These are phyloP conservation scores for Platysteira castanea DNA, from an alignment of 2,113 vertebrate species.

Conservation along the genomic window DNA sequence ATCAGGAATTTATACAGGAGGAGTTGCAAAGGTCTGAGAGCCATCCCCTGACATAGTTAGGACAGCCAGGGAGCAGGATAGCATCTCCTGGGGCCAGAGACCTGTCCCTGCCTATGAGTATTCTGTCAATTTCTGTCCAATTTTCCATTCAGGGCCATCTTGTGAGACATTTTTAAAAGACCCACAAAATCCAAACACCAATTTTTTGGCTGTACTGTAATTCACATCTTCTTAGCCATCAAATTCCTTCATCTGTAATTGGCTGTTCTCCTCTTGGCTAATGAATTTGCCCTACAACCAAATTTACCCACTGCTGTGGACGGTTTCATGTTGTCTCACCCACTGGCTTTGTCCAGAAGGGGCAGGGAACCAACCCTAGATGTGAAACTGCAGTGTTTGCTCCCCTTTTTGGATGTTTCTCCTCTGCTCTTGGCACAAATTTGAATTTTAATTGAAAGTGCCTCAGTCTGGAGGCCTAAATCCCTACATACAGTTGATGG, in stretches of 20 bases:
- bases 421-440: background rate
- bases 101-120: fast-evolving
- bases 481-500: background rate
- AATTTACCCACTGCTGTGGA: background rate
- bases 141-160: background rate
- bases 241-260: background rate
- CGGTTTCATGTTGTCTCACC: background rate
- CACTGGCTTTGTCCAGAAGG: background rate
- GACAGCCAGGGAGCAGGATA: background rate
- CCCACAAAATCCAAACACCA: background rate
- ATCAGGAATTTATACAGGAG: background rate
- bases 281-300: background rate
- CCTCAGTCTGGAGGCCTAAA: background rate
- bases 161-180: background rate
- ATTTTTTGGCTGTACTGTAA: background rate
- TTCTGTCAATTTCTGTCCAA: background rate
- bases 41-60: background rate
- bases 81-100: background rate
- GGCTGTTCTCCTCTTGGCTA: background rate
- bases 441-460: background rate
- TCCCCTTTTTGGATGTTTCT: background rate
- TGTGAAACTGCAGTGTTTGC: background rate
- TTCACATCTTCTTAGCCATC: background rate
- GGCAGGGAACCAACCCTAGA: background rate
- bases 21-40: background rate